These are phyloP conservation scores for Holcopasites calliopsidis DNA, from an alignment of 1,140 invertebrate species.

Conservation along the genomic window DNA sequence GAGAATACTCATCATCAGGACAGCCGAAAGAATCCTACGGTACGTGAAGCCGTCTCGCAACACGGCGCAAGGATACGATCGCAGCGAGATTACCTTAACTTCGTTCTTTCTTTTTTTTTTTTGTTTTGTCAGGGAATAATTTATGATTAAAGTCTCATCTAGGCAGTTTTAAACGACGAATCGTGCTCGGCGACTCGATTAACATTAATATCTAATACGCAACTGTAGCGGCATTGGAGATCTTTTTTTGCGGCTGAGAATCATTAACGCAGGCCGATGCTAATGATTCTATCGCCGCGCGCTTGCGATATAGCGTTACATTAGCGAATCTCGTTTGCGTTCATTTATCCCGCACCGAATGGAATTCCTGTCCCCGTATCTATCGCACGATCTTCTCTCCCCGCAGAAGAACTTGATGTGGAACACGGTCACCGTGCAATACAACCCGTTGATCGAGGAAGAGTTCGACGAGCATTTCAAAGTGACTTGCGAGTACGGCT, in stretches of 20 bases:
- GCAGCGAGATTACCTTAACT: constrained; percentile 28
- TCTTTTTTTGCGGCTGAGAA: background rate
- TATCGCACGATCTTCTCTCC: constrained; percentile 24
- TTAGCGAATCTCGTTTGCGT: too few species aligned
- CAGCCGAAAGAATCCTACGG: constrained; percentile 90
- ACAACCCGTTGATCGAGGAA: constrained; percentile 95
- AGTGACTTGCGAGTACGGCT: constrained; percentile 97
- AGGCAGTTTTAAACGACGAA: constrained; percentile 1
- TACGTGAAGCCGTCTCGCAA: constrained; percentile 77
- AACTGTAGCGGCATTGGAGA: background rate
- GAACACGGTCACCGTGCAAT: constrained; percentile 97
- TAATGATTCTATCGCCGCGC: constrained; percentile 38
- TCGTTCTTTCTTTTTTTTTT: too few species aligned
- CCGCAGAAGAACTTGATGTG: constrained; percentile 95
- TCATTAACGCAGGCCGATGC: background rate
- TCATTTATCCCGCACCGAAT: background rate
- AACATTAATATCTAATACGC: too few species aligned
- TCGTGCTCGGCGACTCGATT: background rate
- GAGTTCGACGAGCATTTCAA: constrained; percentile 97
- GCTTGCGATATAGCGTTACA: too few species aligned
- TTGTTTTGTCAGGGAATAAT: constrained; percentile 43
- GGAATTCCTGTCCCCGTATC: background rate
- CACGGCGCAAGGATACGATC: constrained; percentile 7
- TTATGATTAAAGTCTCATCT: constrained; percentile 36
- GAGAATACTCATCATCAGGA: constrained; percentile 93